phyloP scores from a whole-genome alignment of 2,113 vertebrate species.

The Rhizomys pruinosus region DNA sequence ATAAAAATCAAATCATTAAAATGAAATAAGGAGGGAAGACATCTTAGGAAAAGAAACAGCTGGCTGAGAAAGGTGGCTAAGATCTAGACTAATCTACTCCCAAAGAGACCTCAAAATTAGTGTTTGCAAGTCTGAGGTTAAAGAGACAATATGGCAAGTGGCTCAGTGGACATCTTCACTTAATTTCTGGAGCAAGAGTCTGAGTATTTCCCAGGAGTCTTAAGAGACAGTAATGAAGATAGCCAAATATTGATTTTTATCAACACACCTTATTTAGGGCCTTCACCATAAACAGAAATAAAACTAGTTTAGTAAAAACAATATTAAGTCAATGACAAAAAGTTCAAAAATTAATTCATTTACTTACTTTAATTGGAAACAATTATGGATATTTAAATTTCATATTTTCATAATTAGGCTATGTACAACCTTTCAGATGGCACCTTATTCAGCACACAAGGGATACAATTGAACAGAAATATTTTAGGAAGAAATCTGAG shows the following conservation, averaged over 20 bases:
- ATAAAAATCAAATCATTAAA: conserved; percentile 63
- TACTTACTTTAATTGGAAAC: conserved; percentile 61
- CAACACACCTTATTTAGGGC: background rate
- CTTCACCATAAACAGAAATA: conserved; percentile 9
- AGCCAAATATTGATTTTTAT: conserved; percentile 64
- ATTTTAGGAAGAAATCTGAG: conserved; percentile 68
- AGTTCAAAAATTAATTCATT: conserved; percentile 58
- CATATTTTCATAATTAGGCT: conserved; percentile 63
- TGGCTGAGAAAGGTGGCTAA: conserved; percentile 47
- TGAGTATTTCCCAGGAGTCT: conserved; percentile 46
- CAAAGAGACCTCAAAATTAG: conserved; percentile 53
- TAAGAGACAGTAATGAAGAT: conserved; percentile 2
- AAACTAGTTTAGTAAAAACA: conserved; percentile 26
- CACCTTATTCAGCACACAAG: conserved; percentile 48
- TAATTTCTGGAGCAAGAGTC: conserved; percentile 62
- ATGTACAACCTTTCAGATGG: conserved; percentile 46
- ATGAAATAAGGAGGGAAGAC: conserved; percentile 38
- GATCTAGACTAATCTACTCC: conserved; percentile 60
- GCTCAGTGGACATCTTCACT: conserved; percentile 24
- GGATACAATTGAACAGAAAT: conserved; percentile 62
- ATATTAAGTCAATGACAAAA: conserved; percentile 61
- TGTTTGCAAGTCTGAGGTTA: conserved; percentile 42
- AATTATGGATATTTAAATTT: conserved; percentile 67
- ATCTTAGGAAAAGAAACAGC: conserved; percentile 3
- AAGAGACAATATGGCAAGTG: conserved; percentile 45